Evolutionary conservation across 2,888 invertebrate genomes (phyloP).

Genomic region (Caenorhabditis doughertyi): DNA sequence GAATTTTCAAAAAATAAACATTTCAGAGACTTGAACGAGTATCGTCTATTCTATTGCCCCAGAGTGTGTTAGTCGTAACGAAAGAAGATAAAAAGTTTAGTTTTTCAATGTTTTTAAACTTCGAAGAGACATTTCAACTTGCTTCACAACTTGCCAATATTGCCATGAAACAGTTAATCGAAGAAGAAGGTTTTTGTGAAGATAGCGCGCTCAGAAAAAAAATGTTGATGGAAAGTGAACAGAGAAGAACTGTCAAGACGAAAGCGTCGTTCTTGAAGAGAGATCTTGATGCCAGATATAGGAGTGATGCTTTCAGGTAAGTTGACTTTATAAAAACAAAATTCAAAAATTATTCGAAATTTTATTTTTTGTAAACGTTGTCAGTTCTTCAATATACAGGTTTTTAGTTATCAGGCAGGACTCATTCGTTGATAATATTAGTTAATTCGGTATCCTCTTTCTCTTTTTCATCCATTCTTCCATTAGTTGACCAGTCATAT

Average conservation of each 20-base stretch:
- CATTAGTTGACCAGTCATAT: constrained; percentile 76
- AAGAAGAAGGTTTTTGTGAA: constrained; percentile 93
- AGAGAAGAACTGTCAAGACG: constrained; percentile 85
- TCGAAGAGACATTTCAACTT: constrained; percentile 91
- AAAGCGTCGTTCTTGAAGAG: constrained; percentile 94
- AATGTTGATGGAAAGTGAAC: constrained; percentile 85
- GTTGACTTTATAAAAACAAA: constrained; percentile 6
- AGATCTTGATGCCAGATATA: constrained; percentile 94
- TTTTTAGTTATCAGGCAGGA: background rate
- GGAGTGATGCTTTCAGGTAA: constrained; percentile 91
- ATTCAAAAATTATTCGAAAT: background rate
- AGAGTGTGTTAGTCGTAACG: constrained; percentile 78
- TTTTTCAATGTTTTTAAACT: constrained; percentile 93
- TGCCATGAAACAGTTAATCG: constrained; percentile 94
- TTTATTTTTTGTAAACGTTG: background rate
- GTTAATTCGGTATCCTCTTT: constrained; percentile 16
- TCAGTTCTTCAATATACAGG: background rate
- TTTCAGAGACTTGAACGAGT: constrained; percentile 80
- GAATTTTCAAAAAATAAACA: background rate
- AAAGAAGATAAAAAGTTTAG: constrained; percentile 86
- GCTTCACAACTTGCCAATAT: constrained; percentile 97
- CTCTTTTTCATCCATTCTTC: constrained; percentile 64
- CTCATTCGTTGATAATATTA: background rate
- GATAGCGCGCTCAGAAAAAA: constrained; percentile 91
- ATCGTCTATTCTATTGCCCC: constrained; percentile 77